These are phyloP conservation scores for Catocala sponsa DNA, from an alignment of 2,888 invertebrate genomes.

Conservation along the genomic window DNA sequence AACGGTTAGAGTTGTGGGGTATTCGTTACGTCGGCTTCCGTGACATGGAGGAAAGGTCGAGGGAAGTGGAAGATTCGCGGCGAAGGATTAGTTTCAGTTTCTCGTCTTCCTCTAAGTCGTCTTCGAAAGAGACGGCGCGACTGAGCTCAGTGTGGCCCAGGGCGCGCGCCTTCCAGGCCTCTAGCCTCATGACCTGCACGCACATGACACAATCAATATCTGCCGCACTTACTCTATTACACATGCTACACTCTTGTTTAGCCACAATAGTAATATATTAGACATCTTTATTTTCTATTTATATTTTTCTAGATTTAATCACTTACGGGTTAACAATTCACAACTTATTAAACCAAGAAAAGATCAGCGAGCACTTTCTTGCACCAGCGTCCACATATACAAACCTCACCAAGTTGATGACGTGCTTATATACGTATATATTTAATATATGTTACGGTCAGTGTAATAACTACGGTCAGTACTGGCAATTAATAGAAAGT, in stretches of 20 bases:
- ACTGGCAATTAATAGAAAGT: no score
- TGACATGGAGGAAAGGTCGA: conserved; percentile 63
- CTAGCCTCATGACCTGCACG: conserved; percentile 91
- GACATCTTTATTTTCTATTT: no score
- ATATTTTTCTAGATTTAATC: no score
- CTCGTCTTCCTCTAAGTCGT: conserved; percentile 79
- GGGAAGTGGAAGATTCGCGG: conserved; percentile 75
- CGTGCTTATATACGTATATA: no score
- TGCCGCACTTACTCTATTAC: neutral
- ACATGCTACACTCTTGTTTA: conserved; percentile 19
- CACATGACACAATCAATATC: conserved; percentile 1
- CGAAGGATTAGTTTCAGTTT: conserved; percentile 74
- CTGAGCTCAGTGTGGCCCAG: conserved; percentile 79
- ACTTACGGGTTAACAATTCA: no score
- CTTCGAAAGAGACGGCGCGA: conserved; percentile 76
- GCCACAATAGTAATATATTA: no score
- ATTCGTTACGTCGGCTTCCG: conserved; percentile 67
- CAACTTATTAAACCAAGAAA: no score
- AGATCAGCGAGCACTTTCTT: no score
- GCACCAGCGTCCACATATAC: no score
- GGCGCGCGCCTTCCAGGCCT: conserved; percentile 89
- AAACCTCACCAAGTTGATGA: no score
- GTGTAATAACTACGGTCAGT: no score
- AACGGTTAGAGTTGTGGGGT: conserved; percentile 14
- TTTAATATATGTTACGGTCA: no score